phyloP scores from a whole-genome alignment of 1,140 invertebrate genomes.

The Penaeus japonicus region DNA sequence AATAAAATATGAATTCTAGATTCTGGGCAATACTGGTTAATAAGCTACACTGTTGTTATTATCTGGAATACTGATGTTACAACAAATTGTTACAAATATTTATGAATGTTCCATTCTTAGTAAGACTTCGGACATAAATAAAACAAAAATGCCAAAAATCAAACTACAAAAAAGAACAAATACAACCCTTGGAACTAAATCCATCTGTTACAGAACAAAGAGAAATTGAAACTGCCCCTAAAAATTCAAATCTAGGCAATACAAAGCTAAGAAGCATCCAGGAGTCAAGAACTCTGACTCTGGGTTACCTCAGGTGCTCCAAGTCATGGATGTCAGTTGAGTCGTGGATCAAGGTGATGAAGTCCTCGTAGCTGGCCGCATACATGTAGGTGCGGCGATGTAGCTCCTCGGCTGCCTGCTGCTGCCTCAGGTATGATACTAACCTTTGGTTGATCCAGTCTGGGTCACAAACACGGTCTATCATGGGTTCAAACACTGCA shows the following conservation, averaged over 20 bases:
- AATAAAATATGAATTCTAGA: too few species aligned
- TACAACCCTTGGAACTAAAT: background rate
- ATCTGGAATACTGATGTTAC: too few species aligned
- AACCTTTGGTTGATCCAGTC: slow-evolving; percentile 91
- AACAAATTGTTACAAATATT: too few species aligned
- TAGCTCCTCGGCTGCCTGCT: slow-evolving; percentile 76
- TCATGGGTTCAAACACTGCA: slow-evolving; percentile 82
- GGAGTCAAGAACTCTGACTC: background rate
- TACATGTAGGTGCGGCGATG: slow-evolving; percentile 84
- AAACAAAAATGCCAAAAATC: too few species aligned
- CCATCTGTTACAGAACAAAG: background rate
- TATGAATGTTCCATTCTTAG: too few species aligned
- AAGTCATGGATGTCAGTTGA: slow-evolving; percentile 83
- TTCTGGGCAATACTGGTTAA: too few species aligned
- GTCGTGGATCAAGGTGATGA: slow-evolving; percentile 83
- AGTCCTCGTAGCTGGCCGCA: slow-evolving; percentile 88
- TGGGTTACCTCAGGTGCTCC: slow-evolving; percentile 75
- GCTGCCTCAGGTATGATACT: slow-evolving; percentile 81
- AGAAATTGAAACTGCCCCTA: too few species aligned
- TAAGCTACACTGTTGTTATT: too few species aligned
- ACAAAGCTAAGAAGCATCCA: background rate
- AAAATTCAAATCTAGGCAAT: background rate
- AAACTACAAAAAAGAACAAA: background rate
- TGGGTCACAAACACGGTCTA: slow-evolving; percentile 85
- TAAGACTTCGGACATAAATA: too few species aligned